Conservation (phyloP, 30 jellyfish, hydroid and myxozoan genomes). For the Aurelia aurita region DNA sequence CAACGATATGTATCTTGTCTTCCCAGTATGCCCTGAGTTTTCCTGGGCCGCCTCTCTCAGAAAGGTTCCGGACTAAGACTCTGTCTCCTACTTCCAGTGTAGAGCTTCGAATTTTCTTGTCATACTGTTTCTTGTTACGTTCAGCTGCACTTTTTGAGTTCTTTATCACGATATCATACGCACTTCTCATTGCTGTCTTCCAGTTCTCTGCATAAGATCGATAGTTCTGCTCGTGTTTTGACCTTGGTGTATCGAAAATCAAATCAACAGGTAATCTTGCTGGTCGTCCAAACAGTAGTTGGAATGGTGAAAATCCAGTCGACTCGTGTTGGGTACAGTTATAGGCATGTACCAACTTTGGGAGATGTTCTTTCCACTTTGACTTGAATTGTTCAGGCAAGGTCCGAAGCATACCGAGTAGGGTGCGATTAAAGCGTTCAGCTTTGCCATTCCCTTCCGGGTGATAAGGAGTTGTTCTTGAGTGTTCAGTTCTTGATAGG, state of each 20-base stretch:
- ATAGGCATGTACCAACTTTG: neutral
- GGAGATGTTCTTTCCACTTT: no score
- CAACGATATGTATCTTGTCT: conserved; percentile 19
- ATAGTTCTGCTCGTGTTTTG: neutral
- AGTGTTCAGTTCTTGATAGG: no score
- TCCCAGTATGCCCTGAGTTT: conserved; percentile 46
- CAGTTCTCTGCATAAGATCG: conserved; percentile 10
- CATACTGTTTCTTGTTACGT: neutral
- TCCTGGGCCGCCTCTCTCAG: conserved; percentile 64
- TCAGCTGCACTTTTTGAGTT: neutral
- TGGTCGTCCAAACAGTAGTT: conserved; percentile 33
- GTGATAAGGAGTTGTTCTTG: no score
- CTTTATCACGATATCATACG: neutral
- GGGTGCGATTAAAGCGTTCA: no score
- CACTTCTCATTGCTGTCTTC: conserved; percentile 23
- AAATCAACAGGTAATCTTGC: conserved; percentile 50
- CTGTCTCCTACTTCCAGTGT: conserved; percentile 15
- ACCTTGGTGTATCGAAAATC: neutral
- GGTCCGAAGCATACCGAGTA: no score
- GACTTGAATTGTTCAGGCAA: no score
- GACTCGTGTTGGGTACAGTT: conserved; percentile 34
- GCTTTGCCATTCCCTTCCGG: no score
- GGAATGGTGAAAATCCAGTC: conserved; percentile 47
- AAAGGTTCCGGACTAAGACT: conserved; percentile 37
- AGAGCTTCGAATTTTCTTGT: neutral